Conservation (phyloP, 2,113 vertebrate species). For the Athene noctua region DNA sequence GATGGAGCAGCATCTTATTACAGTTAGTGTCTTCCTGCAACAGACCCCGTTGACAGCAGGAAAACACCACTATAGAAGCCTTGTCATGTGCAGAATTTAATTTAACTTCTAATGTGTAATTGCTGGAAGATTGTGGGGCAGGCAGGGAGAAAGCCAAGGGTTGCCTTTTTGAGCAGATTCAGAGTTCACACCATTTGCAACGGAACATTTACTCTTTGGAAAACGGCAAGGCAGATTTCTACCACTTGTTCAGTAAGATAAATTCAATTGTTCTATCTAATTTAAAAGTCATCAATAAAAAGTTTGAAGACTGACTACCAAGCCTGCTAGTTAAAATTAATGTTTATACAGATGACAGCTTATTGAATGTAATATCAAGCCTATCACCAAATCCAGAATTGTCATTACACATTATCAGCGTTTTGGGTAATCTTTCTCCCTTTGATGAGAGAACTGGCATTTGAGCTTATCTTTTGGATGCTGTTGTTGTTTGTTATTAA, state of each 20-base stretch:
- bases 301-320: background rate
- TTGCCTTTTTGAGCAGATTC: background rate
- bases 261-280: background rate
- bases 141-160: background rate
- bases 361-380: background rate
- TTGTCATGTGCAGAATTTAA: background rate
- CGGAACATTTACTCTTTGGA: background rate
- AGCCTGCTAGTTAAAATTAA: background rate
- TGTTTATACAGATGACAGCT: background rate
- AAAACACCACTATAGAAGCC: background rate
- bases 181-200: background rate
- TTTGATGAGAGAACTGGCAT: background rate
- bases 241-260: background rate
- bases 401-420: background rate
- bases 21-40: background rate
- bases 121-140: background rate
- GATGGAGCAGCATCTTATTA: background rate
- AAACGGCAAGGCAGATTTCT: background rate
- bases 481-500: background rate
- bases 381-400: background rate
- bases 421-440: background rate
- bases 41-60: background rate
- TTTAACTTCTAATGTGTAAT: background rate
- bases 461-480: background rate
- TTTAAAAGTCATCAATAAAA: slow-evolving; percentile 34